Evolutionary conservation across 2,888 invertebrate genomes (phyloP).

Genomic region (Ganaspis brasiliensis): DNA sequence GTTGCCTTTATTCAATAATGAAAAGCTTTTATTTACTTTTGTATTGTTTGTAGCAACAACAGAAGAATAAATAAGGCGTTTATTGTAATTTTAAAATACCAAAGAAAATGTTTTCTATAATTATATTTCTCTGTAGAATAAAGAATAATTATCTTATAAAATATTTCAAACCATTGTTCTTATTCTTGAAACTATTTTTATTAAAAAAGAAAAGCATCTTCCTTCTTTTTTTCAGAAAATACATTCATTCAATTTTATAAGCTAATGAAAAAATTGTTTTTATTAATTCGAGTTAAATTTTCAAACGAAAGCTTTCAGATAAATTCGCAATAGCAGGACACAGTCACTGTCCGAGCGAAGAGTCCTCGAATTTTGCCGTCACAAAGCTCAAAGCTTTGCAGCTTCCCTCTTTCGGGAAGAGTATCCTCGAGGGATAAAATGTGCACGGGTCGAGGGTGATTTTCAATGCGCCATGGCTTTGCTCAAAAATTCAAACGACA

Average conservation of each 20-base stretch:
- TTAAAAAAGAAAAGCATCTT: no score
- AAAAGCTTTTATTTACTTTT: neutral
- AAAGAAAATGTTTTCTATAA: neutral
- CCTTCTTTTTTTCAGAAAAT: no score
- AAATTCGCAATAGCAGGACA: neutral
- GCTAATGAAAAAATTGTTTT: neutral
- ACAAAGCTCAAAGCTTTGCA: constrained; percentile 29
- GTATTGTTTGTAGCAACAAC: neutral
- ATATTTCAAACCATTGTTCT: neutral
- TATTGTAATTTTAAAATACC: no score
- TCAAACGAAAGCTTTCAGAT: neutral
- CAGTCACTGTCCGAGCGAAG: neutral
- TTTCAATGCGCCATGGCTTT: neutral
- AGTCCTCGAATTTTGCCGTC: neutral
- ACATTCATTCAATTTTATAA: no score
- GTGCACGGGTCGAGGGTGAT: constrained; percentile 24
- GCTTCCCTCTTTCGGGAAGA: neutral
- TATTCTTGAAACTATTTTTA: neutral
- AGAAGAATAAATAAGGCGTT: neutral
- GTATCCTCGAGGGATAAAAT: constrained; percentile 3
- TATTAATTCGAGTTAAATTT: constrained; percentile 12
- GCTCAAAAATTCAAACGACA: constrained; percentile 2
- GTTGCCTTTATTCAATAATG: neutral
- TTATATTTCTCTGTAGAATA: neutral
- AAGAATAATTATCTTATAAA: neutral